Evolutionary conservation across 2,888 invertebrate genomes (phyloP).

Genomic region (Folsomia manolachei): DNA sequence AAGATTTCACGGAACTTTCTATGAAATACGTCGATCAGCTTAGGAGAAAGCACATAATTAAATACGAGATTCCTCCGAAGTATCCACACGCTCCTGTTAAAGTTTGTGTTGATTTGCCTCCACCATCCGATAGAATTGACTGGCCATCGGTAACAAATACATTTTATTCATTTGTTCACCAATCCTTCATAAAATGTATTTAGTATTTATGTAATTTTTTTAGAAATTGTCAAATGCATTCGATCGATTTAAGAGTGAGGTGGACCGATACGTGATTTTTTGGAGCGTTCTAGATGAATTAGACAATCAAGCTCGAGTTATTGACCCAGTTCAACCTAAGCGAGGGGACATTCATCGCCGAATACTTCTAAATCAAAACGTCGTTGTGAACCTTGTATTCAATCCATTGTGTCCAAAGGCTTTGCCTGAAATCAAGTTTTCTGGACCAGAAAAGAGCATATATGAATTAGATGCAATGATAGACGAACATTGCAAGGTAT

Average conservation of each 20-base stretch:
- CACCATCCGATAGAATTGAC: constrained; percentile 24
- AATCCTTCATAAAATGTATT: not conserved
- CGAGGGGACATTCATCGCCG: constrained; percentile 54
- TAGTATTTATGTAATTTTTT: constrained; percentile 13
- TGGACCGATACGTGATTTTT: constrained; percentile 29
- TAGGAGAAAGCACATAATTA: constrained; percentile 30
- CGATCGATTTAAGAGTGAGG: constrained; percentile 21
- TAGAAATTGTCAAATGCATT: constrained; percentile 28
- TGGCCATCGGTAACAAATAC: not conserved
- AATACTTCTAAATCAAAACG: constrained; percentile 50
- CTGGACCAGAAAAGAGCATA: constrained; percentile 54
- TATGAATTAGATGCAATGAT: constrained; percentile 52
- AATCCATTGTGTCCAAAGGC: constrained; percentile 53
- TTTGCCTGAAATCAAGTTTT: constrained; percentile 55
- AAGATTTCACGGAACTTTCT: constrained; percentile 30
- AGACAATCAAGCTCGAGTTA: constrained; percentile 54
- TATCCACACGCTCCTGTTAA: constrained; percentile 30
- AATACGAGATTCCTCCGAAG: constrained; percentile 24
- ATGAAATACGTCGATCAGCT: constrained; percentile 27
- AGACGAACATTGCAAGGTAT: constrained; percentile 53
- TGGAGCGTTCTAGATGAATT: constrained; percentile 56
- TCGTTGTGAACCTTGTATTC: constrained; percentile 53
- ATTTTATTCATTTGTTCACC: constrained; percentile 6
- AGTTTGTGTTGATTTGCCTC: constrained; percentile 30
- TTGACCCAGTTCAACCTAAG: constrained; percentile 55